Evolutionary conservation across 2,888 invertebrate genomes (phyloP), one percentile per base, ranked within the genome.

Genomic region (Argynnis bischoffii): DNA sequence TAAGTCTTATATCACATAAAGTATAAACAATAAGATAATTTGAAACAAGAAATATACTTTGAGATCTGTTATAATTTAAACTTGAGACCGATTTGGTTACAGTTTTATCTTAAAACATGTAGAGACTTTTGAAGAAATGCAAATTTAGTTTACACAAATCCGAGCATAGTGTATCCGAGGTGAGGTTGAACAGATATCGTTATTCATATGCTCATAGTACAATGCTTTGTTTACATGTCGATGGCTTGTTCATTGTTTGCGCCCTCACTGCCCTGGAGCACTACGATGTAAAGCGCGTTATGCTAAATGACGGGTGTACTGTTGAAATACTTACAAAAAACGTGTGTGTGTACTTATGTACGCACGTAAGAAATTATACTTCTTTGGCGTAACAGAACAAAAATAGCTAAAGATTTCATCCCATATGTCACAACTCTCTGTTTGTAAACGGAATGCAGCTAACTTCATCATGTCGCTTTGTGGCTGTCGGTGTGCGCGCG

Each of bases 151-250:
- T 80, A 79, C 79, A 80, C 79, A 89, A 89, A 90, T 88, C 88
- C 83, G 77, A 77, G 80, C 78, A 78, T 78, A 78, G 78, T 78
- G 77, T 83, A 89, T 86, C 85, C 75, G 81, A 82, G 83, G 86
- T 85, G 82, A 79, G 77, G 76, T 78, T 79, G 74, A 70, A 74
- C 72, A 81, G 77, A 82, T 82, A 83, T 41, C 35, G 87, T 87
- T 90, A 91, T 91, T 90, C 90, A 91, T 90, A 84, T 79, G 81
- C 78, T 78, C 76, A 75, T 78, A 75, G 77, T 77, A 89, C 90
- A 91, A 89, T 87, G 78, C 81, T 73, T 77, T 91, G 90, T 91
- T 92, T 90, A 87, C 88, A 90, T 89, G 89, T 90, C 87, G 83
- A 79, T 86, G 8, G 50, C 35, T 35, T 18, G 60, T 63, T 59